Conservation (phyloP, 1,140 invertebrate genomes). For the Neodiprion virginianus region DNA sequence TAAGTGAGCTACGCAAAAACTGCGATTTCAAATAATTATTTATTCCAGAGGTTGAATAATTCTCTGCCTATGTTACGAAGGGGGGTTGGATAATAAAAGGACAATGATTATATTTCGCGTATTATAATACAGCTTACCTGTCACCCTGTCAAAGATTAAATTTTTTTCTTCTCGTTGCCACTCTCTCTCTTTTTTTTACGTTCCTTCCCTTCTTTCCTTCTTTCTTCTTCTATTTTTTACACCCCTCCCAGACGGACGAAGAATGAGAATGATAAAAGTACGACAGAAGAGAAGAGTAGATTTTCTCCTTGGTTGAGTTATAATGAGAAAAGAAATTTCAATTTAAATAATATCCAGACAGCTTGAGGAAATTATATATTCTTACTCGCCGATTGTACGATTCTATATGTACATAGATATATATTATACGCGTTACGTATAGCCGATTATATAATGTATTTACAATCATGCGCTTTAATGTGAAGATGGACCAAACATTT, state of each 20-base stretch:
- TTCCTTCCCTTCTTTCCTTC: neutral
- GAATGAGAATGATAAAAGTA: conserved; percentile 50
- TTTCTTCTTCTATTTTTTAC: neutral
- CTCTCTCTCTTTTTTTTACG: conserved; percentile 11
- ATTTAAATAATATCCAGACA: conserved; percentile 58
- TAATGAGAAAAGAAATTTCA: conserved; percentile 64
- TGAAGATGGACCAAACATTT: too few species aligned
- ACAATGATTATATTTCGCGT: neutral
- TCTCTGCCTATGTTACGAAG: too few species aligned
- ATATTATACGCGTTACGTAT: too few species aligned
- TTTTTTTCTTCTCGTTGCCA: conserved; percentile 29
- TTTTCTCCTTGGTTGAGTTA: conserved; percentile 58
- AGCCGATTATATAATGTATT: too few species aligned
- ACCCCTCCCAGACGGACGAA: neutral
- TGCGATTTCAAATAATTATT: too few species aligned
- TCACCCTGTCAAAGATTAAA: conserved; percentile 51
- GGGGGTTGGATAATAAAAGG: too few species aligned
- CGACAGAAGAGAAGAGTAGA: conserved; percentile 49
- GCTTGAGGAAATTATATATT: conserved; percentile 47
- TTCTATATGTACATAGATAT: too few species aligned
- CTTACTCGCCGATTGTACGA: neutral
- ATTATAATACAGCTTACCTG: conserved; percentile 21
- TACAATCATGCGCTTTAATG: too few species aligned
- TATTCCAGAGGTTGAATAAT: too few species aligned
- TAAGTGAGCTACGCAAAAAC: too few species aligned